Percentiles rank a stretch among this genome's conserved stretches.
Evolutionary conservation across 1,140 invertebrate genomes (phyloP).

Genomic region (Drosophila pseudoobscura): DNA sequence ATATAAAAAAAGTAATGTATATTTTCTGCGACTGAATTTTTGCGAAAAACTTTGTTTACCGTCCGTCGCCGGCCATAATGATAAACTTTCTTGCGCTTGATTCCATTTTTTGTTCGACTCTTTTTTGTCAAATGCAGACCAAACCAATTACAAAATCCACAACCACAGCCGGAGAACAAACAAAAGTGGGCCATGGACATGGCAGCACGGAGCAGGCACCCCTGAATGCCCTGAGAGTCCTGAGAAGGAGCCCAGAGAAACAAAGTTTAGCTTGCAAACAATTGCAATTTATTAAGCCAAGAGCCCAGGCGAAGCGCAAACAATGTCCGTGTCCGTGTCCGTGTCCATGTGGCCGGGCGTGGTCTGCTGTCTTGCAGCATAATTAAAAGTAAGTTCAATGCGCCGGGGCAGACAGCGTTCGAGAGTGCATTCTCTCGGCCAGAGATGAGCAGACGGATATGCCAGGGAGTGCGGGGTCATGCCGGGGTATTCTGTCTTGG

Average conservation of each 20-base stretch:
- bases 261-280: constrained; percentile 76
- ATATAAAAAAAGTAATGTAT: constrained; percentile 25
- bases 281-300: constrained; percentile 81
- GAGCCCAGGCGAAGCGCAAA: constrained; percentile 59
- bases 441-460: constrained; percentile 31
- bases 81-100: constrained; percentile 67
- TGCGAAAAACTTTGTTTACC: constrained; percentile 68
- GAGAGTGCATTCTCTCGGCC: not conserved
- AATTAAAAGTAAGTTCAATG: constrained; percentile 81
- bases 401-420: constrained; percentile 43
- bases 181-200: constrained; percentile 49
- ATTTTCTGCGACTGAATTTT: constrained; percentile 65
- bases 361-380: constrained; percentile 47
- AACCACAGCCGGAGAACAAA: constrained; percentile 38
- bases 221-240: constrained; percentile 8
- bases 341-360: constrained; percentile 59
- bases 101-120: constrained; percentile 19
- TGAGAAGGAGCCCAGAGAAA: constrained; percentile 44
- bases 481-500: not conserved
- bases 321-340: constrained; percentile 61
- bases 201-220: too few relatives aligned
- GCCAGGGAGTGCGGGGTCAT: not conserved
- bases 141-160: constrained; percentile 75
- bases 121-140: constrained; percentile 75
- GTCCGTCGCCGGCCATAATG: constrained; percentile 63